These are phyloP conservation scores for Drosophila melanica DNA, from an alignment of 1,140 invertebrate genomes.

Conservation along the genomic window DNA sequence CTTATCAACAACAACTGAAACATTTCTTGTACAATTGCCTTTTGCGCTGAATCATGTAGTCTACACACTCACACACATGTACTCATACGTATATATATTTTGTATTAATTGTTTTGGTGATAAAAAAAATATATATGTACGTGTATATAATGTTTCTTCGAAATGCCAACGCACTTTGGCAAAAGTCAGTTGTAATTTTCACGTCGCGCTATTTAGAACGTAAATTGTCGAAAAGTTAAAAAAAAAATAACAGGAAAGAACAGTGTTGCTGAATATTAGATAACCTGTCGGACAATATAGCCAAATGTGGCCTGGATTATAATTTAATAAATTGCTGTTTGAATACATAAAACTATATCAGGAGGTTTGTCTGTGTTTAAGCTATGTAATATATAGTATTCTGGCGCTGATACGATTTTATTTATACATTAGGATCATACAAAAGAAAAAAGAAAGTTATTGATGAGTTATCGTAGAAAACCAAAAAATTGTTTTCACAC, in stretches of 20 bases:
- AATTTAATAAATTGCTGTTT: too few relatives aligned
- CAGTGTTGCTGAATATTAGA: too few relatives aligned
- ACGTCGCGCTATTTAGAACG: conserved; percentile 56
- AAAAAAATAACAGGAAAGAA: not conserved
- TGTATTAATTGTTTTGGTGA: conserved; percentile 62
- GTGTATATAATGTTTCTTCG: conserved; percentile 18
- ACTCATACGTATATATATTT: conserved; percentile 6
- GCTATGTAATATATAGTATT: too few relatives aligned
- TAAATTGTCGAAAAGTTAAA: conserved; percentile 9
- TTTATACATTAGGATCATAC: too few relatives aligned
- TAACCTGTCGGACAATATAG: too few relatives aligned
- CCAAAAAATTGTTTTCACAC: too few relatives aligned
- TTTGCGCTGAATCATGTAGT: conserved; percentile 19
- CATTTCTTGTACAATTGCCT: conserved; percentile 44
- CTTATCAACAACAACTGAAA: conserved; percentile 55
- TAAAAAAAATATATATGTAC: conserved; percentile 53
- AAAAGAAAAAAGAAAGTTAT: too few relatives aligned
- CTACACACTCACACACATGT: conserved; percentile 5
- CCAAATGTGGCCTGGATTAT: too few relatives aligned
- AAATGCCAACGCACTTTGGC: conserved; percentile 65
- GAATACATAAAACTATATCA: too few relatives aligned
- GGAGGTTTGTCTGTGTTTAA: too few relatives aligned
- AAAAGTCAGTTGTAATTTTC: conserved; percentile 58
- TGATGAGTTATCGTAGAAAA: too few relatives aligned
- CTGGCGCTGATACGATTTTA: too few relatives aligned